These are phyloP conservation scores for Dasyurus viverrinus DNA, from an alignment of 2,113 vertebrate species.

Conservation along the genomic window DNA sequence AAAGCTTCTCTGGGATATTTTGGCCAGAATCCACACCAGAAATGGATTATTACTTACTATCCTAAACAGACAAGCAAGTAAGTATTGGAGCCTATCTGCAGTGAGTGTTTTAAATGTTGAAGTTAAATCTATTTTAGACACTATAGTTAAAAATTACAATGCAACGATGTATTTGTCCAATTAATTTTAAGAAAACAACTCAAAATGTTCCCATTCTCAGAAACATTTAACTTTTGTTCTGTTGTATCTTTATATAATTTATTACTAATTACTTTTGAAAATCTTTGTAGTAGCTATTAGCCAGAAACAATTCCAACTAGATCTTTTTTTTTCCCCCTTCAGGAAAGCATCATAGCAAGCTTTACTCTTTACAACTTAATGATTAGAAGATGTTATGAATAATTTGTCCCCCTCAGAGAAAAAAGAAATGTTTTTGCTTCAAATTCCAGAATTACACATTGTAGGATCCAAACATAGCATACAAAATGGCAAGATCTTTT, in stretches of 20 bases:
- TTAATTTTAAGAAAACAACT: neutral
- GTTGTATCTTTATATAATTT: neutral
- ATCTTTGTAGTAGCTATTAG: too few relatives aligned
- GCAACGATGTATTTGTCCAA: neutral
- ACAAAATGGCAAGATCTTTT: too few relatives aligned
- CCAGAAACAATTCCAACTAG: too few relatives aligned
- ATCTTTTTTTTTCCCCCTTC: too few relatives aligned
- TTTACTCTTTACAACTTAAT: too few relatives aligned
- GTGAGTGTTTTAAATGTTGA: neutral
- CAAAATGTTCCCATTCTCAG: neutral
- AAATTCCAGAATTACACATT: too few relatives aligned
- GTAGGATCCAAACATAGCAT: too few relatives aligned
- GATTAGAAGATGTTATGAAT: too few relatives aligned
- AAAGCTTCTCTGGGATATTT: neutral
- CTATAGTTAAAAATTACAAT: neutral
- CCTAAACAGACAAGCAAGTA: neutral
- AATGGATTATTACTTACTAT: neutral
- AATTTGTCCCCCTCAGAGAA: too few relatives aligned
- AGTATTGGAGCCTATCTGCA: neutral
- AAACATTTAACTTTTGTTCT: neutral
- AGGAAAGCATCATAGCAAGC: too few relatives aligned
- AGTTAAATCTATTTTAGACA: neutral
- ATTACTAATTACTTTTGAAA: neutral
- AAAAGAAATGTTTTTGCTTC: too few relatives aligned
- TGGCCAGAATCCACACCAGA: neutral